Evolutionary conservation across 2,113 vertebrate genomes (phyloP), one percentile per base, ranked within the genome.

Genomic region (Greenwoodochromis staneri): DNA sequence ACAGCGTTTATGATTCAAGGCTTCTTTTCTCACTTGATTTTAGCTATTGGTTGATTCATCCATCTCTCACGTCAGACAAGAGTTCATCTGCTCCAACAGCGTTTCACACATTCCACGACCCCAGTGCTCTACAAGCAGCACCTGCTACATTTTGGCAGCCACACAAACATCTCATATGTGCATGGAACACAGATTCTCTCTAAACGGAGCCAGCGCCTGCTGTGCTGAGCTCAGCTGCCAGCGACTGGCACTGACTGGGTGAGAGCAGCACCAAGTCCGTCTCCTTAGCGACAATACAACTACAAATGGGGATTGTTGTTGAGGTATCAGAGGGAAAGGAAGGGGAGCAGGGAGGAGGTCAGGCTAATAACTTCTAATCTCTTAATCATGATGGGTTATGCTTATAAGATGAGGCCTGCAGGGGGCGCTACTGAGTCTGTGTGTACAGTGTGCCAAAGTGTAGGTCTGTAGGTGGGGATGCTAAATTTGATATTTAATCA

Each of bases 371-470:
- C 59, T 63, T 71, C 55, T 88, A 85, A 89, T 90, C 80, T 86
- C 29, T 69, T 89, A 87, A 91, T 89, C 78, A 82, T 87, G 24
- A 88, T 83, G 83, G 87, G 84, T 92, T 87, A 90, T 84, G 36
- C 17, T 87, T 80, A 89, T 2, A 88, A 76, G 59, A 89, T 42
- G 11, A 5, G 27, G 12, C 29, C 61, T 42, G 34, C 31, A 49
- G 51, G 69, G 53, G 11, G 78, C 21, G 8, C 10, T 47, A 0
- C 66, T 45, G 38, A 73, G 40, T 45, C 38, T 73, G 21, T 38
- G 31, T 71, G 53, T 80, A 36, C 47, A 71, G 71, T 31, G 55
- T 59, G 69, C 21, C 13, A 45, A 45, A 45, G 6, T 45, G 69
- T 73, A 27, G 40, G 40, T 16, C 66, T 71, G 66, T 71, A 4